These are phyloP conservation scores for Zaprionus kolodkinae DNA, from an alignment of 1,140 invertebrate species.

Conservation along the genomic window DNA sequence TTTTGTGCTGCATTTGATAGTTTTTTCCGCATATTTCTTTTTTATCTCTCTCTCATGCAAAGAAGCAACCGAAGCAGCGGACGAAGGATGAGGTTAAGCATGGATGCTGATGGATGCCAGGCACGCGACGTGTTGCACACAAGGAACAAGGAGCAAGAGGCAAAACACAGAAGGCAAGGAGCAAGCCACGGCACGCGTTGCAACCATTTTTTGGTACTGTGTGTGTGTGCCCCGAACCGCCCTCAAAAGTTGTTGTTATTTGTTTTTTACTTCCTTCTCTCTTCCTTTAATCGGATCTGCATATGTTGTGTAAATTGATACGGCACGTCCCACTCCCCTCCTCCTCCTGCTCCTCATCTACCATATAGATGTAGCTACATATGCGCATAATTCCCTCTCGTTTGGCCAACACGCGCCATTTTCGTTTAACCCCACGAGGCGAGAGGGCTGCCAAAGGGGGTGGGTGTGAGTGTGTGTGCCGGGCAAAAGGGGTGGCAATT, in stretches of 20 bases:
- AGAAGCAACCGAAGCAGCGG: slow-evolving; percentile 12
- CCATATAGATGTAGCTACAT: slow-evolving; percentile 5
- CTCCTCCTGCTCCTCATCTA: slow-evolving; percentile 9
- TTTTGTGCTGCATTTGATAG: slow-evolving; percentile 42
- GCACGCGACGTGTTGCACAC: slow-evolving; percentile 64
- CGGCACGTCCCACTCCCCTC: slow-evolving; percentile 36
- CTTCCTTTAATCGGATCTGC: slow-evolving; percentile 69
- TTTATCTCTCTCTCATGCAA: slow-evolving; percentile 51
- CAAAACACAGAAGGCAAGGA: slow-evolving; percentile 18
- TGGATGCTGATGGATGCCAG: slow-evolving; percentile 56
- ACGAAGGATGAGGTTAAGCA: slow-evolving; percentile 34
- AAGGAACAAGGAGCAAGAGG: slow-evolving; percentile 1
- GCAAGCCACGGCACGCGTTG: slow-evolving; percentile 53
- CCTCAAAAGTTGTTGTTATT: slow-evolving; percentile 31
- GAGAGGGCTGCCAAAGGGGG: slow-evolving; percentile 63
- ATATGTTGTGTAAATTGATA: slow-evolving; percentile 80
- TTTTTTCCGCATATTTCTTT: slow-evolving; percentile 60
- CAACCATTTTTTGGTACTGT: slow-evolving; percentile 41
- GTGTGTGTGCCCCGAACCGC: slow-evolving; percentile 17
- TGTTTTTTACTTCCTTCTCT: slow-evolving; percentile 18
- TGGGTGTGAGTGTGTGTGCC: slow-evolving; percentile 48
- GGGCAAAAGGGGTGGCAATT: slow-evolving; percentile 71
- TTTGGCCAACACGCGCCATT: slow-evolving; percentile 67
- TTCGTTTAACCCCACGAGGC: slow-evolving; percentile 65
- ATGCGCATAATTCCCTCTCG: slow-evolving; percentile 42